Evolutionary conservation across 2,888 invertebrate species (phyloP).

Genomic region (Ophion costatus): DNA sequence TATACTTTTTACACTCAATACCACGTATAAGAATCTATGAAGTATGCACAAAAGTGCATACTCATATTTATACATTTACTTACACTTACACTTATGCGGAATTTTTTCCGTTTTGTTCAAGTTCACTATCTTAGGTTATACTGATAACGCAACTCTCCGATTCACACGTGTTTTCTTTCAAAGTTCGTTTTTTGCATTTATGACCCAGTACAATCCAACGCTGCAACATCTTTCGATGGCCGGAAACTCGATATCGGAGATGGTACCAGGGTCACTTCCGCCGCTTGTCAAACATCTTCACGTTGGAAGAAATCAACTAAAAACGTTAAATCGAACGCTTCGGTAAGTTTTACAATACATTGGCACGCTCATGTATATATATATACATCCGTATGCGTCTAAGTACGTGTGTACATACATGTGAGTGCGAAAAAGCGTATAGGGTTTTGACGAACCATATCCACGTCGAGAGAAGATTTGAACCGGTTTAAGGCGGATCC

Average conservation of each 20-base stretch:
- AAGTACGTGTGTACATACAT: not conserved
- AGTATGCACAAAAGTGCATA: no score
- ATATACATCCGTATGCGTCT: not conserved
- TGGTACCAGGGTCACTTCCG: conserved; percentile 90
- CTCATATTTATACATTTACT: no score
- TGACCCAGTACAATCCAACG: conserved; percentile 85
- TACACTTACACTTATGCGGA: no score
- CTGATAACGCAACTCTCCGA: not conserved
- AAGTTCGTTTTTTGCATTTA: conserved; percentile 48
- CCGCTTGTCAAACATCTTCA: conserved; percentile 88
- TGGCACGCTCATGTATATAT: no score
- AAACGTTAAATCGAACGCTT: conserved; percentile 90
- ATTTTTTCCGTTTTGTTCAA: no score
- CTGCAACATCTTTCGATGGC: conserved; percentile 89
- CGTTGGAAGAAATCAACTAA: conserved; percentile 90
- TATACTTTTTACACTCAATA: no score
- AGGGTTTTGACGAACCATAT: not conserved
- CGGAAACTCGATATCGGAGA: conserved; percentile 90
- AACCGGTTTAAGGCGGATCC: conserved; percentile 62
- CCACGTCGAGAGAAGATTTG: conserved; percentile 43
- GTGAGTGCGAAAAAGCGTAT: not conserved
- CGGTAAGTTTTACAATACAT: conserved; percentile 80
- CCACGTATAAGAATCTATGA: no score
- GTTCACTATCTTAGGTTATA: no score
- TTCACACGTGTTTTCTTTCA: not conserved